Conservation (phyloP, 2,113 vertebrate genomes). For the Rhodinocichla rosea region DNA sequence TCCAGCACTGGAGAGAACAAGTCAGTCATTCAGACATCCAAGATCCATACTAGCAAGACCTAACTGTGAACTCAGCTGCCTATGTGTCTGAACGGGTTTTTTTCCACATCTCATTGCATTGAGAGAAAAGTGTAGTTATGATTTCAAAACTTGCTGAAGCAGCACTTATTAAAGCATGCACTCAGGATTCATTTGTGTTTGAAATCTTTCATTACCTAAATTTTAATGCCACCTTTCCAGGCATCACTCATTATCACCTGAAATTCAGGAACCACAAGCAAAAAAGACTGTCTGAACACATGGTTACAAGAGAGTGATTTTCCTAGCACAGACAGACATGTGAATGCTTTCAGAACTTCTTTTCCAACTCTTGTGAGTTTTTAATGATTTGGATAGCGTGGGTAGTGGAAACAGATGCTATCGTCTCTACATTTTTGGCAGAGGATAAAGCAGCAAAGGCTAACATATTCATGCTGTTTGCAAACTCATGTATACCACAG, state of each 20-base stretch:
- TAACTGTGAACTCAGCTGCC: neutral
- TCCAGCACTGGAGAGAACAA: neutral
- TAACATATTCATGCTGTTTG: slow-evolving; percentile 76
- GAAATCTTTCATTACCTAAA: neutral
- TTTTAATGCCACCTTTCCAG: slow-evolving; percentile 10
- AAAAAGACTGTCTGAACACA: slow-evolving; percentile 11
- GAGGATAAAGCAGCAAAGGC: slow-evolving; percentile 74
- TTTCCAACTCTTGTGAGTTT: slow-evolving; percentile 62
- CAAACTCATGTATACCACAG: slow-evolving; percentile 70
- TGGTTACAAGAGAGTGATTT: slow-evolving; percentile 24
- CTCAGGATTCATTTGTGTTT: neutral
- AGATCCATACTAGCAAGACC: neutral
- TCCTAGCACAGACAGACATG: slow-evolving; percentile 50
- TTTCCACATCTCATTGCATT: neutral
- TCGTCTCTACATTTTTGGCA: slow-evolving; percentile 71
- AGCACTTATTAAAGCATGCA: neutral
- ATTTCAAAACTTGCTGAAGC: neutral
- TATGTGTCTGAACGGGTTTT: neutral
- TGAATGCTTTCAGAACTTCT: slow-evolving; percentile 67
- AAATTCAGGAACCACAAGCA: slow-evolving; percentile 26
- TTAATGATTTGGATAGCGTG: slow-evolving; percentile 67
- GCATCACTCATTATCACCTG: slow-evolving; percentile 26
- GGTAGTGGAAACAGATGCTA: slow-evolving; percentile 80
- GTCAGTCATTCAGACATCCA: neutral
- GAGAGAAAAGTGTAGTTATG: neutral